A percentile compares a stretch with the other conserved stretches of the same genome.
Evolutionary conservation across 1,140 invertebrate species (phyloP).

Genomic region (Neuroterus valhalla): DNA sequence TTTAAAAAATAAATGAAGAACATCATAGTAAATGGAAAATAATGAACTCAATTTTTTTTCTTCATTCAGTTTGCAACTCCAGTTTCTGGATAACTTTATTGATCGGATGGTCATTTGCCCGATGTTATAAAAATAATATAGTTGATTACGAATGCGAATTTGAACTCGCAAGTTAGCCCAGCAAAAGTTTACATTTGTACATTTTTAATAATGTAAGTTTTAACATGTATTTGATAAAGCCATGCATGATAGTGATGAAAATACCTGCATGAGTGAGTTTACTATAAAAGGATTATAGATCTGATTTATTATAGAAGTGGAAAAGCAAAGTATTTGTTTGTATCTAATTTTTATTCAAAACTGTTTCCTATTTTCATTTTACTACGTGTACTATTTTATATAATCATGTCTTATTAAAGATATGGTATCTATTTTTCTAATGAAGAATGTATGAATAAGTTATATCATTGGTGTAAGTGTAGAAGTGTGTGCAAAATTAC

Average conservation of each 20-base stretch:
- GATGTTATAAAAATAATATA: too few relatives aligned
- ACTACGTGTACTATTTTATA: neutral
- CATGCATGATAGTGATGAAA: neutral
- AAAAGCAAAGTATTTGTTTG: neutral
- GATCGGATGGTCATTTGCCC: too few relatives aligned
- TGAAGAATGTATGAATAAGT: slow-evolving; percentile 1
- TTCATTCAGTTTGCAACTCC: too few relatives aligned
- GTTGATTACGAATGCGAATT: too few relatives aligned
- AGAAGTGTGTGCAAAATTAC: neutral
- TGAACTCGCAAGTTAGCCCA: too few relatives aligned
- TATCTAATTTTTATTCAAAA: neutral
- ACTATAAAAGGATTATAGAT: neutral
- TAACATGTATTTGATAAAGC: neutral
- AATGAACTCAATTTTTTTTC: too few relatives aligned
- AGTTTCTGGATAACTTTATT: too few relatives aligned
- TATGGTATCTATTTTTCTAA: slow-evolving; percentile 11
- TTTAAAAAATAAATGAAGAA: too few relatives aligned
- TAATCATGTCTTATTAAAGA: neutral
- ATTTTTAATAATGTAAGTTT: neutral
- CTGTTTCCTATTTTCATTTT: neutral
- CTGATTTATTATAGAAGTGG: neutral
- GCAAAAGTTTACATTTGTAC: neutral
- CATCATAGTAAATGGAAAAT: too few relatives aligned
- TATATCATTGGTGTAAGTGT: neutral
- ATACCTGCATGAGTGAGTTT: neutral